Conservation (phyloP, 2,888 invertebrate species). For the Melanotus villosus region DNA sequence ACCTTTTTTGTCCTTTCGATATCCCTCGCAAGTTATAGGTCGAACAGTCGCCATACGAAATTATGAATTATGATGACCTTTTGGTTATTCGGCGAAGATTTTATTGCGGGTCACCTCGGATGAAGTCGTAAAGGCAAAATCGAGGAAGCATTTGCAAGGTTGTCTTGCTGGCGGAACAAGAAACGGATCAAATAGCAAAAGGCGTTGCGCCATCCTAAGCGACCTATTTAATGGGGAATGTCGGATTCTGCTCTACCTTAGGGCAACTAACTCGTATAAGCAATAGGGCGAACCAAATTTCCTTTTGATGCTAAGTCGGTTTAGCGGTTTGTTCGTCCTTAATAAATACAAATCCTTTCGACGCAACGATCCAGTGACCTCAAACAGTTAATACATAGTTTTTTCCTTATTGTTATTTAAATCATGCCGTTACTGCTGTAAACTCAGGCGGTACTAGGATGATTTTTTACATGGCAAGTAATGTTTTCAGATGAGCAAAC, state of each 20-base stretch:
- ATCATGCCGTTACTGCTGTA: too few species aligned
- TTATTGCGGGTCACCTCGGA: slow-evolving; percentile 20
- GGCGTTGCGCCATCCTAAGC: slow-evolving; percentile 1
- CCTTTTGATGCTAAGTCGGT: slow-evolving; percentile 8
- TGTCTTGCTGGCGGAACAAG: slow-evolving; percentile 13
- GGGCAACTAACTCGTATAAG: slow-evolving; percentile 16
- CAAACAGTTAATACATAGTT: too few species aligned
- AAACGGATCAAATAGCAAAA: slow-evolving; percentile 14
- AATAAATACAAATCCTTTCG: slow-evolving; percentile 17
- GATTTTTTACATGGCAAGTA: too few species aligned
- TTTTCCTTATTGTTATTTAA: too few species aligned
- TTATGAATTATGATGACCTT: slow-evolving; percentile 14
- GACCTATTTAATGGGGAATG: slow-evolving; percentile 15
- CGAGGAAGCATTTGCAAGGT: slow-evolving; percentile 10
- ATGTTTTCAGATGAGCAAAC: too few species aligned
- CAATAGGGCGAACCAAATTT: slow-evolving; percentile 13
- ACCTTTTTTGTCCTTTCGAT: too few species aligned
- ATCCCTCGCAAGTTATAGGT: too few species aligned
- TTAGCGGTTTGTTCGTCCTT: slow-evolving; percentile 12
- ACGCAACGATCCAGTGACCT: background rate
- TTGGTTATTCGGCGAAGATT: slow-evolving; percentile 18
- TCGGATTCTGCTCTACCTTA: slow-evolving; percentile 4
- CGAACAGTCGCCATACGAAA: slow-evolving; percentile 4
- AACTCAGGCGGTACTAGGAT: too few species aligned
- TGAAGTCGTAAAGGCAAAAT: slow-evolving; percentile 19